Evolutionary conservation across 2,113 vertebrate species (phyloP).

Genomic region (Phyllopteryx taeniolatus): DNA sequence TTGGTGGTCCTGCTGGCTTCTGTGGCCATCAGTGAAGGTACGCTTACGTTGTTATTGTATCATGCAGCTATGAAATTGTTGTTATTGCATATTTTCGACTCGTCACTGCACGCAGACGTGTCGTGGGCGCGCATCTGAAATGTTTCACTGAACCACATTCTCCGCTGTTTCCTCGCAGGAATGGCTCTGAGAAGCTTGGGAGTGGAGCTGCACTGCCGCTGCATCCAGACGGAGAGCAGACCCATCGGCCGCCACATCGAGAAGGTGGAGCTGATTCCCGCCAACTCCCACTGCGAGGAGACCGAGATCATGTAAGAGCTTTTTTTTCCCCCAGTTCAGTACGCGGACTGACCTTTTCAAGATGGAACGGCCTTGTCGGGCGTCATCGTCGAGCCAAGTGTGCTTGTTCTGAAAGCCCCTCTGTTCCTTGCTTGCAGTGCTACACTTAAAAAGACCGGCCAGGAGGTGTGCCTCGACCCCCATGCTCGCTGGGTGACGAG

Average conservation of each 20-base stretch:
- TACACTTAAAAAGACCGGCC: conserved; percentile 62
- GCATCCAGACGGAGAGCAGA: conserved; percentile 72
- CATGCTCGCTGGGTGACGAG: conserved; percentile 74
- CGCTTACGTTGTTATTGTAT: conserved; percentile 9
- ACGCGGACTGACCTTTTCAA: neutral
- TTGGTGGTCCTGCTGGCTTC: conserved; percentile 62
- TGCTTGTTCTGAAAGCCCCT: conserved; percentile 12
- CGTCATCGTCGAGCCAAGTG: neutral
- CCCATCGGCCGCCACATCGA: conserved; percentile 73
- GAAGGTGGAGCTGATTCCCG: conserved; percentile 77
- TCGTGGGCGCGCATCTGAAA: neutral
- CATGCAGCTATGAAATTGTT: neutral
- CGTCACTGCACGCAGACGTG: neutral
- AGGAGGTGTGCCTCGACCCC: conserved; percentile 71
- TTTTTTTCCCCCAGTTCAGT: conserved; percentile 1
- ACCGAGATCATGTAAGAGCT: conserved; percentile 87
- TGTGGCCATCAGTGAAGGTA: conserved; percentile 72
- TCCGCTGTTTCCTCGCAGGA: conserved; percentile 47
- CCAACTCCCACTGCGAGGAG: conserved; percentile 80
- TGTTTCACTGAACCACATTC: conserved; percentile 29
- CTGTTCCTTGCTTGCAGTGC: conserved; percentile 60
- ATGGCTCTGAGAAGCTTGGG: conserved; percentile 53
- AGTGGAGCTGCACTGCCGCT: conserved; percentile 82
- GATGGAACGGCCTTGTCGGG: neutral
- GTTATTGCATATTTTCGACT: neutral